Evolutionary conservation across 2,888 invertebrate genomes (phyloP), one percentile per base, ranked within the genome.

Genomic region (Sinhomidia bicolor): DNA sequence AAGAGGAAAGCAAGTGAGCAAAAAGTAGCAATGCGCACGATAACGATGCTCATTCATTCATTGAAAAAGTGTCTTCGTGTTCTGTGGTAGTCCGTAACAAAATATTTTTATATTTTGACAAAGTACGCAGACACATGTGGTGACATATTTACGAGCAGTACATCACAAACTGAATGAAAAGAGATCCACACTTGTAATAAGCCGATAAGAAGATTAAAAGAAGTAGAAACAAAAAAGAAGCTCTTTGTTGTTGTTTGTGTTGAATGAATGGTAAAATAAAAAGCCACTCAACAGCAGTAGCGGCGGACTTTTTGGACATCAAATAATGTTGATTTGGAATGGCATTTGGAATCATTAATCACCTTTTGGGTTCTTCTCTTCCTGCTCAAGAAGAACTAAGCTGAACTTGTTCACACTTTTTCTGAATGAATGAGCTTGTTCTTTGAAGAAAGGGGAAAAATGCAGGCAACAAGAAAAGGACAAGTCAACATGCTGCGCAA

Each of bases 391-490:
- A 47, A 81, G 44, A 26, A 23, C 41, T 81, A 14, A 29, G 44
- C 65, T 85, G 78, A 85, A 78, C 85, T 85, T 62, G 68, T 86
- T 86, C 86, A 74, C 86, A 86, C 86, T 86, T 86, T 81, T 80
- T 86, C 81, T 80, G 44, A 86, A 86, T 86, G 86, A 81, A 86
- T 86, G 86, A 80, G 74, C 32, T 80, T 41, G 36, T 76, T 85
- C n/a, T 76, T 76, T 32, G 1, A n/a, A 29, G 32, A 20, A 14
- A 65, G 17, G 32, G 29, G 47, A 0, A 9, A 79, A 79, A 32
- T 74, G 74, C 12, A 47, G 44, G 47, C 9, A 41, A 60, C 36
- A 14, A 62, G 54, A 9, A 62, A 81, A 41, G 29, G 23, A 83
- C 41, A 84, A 76, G 68, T 71, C 32, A 41, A 79, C n/a, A 79